Evolutionary conservation across 2,113 vertebrate species (phyloP).

Genomic region (Mesoclemmys tuberculata): DNA sequence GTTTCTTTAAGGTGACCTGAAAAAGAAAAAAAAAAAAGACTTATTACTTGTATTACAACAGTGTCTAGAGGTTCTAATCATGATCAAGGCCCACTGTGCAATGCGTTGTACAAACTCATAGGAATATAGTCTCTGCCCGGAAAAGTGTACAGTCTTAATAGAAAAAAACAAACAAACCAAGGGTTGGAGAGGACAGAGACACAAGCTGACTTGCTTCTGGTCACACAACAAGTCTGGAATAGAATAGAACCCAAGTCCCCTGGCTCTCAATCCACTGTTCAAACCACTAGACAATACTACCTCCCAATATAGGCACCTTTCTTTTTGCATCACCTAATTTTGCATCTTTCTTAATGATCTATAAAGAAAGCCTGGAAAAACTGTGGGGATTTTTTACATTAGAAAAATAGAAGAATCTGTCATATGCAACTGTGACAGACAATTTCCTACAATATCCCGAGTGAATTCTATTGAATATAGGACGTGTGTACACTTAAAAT

Average conservation of each 20-base stretch:
- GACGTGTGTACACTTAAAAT: background rate
- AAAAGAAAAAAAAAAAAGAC: background rate
- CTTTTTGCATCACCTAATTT: background rate
- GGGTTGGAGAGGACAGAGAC: background rate
- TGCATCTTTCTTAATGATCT: background rate
- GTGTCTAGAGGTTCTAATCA: background rate
- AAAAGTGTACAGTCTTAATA: background rate
- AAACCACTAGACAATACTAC: background rate
- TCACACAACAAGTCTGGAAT: too few relatives aligned
- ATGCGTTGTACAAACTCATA: background rate
- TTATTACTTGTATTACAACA: background rate
- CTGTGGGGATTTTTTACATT: background rate
- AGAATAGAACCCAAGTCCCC: background rate
- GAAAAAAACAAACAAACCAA: accelerated
- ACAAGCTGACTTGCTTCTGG: background rate
- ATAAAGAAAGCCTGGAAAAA: background rate
- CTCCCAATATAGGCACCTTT: background rate
- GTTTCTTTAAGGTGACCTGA: accelerated
- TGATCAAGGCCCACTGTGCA: background rate
- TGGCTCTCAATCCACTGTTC: background rate
- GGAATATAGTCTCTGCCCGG: background rate
- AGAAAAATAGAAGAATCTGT: background rate
- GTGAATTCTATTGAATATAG: too few relatives aligned
- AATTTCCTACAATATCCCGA: background rate
- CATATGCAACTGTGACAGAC: background rate